Percentiles rank a stretch among this genome's conserved stretches.
These are phyloP conservation scores for Trachymyrmex cornetzi DNA, from an alignment of 1,140 invertebrate species.

Conservation along the genomic window DNA sequence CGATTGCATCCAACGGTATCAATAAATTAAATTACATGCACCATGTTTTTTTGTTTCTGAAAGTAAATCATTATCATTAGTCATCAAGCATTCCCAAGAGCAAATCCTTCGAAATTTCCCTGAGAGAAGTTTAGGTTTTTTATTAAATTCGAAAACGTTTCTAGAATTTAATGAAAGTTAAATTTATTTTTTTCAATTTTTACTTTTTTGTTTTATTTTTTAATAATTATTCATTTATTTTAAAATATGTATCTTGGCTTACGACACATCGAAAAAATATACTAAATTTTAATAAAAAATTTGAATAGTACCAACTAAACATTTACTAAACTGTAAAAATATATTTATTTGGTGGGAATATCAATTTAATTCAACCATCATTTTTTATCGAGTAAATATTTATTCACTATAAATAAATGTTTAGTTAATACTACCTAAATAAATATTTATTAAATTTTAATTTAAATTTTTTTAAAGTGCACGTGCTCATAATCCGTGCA, in stretches of 20 bases:
- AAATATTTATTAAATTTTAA: no score
- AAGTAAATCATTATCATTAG: background rate
- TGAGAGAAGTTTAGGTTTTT: background rate
- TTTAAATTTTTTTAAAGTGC: no score
- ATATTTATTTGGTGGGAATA: no score
- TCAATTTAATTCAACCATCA: no score
- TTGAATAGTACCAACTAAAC: no score
- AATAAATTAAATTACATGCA: slow-evolving; percentile 48
- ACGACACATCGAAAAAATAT: background rate
- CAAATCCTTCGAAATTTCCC: background rate
- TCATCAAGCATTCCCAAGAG: background rate
- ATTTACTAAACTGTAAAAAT: no score
- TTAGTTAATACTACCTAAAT: no score
- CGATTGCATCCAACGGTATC: slow-evolving; percentile 39
- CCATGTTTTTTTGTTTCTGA: background rate
- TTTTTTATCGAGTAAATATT: no score
- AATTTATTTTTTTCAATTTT: background rate
- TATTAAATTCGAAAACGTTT: background rate
- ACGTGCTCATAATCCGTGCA: background rate
- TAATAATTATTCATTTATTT: background rate
- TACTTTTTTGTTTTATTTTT: background rate
- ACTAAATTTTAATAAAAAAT: no score
- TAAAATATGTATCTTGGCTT: background rate
- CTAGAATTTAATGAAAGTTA: background rate
- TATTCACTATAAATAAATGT: no score